Conservation (phyloP, 2,888 invertebrate genomes). For the Perizoma affinitatum region DNA sequence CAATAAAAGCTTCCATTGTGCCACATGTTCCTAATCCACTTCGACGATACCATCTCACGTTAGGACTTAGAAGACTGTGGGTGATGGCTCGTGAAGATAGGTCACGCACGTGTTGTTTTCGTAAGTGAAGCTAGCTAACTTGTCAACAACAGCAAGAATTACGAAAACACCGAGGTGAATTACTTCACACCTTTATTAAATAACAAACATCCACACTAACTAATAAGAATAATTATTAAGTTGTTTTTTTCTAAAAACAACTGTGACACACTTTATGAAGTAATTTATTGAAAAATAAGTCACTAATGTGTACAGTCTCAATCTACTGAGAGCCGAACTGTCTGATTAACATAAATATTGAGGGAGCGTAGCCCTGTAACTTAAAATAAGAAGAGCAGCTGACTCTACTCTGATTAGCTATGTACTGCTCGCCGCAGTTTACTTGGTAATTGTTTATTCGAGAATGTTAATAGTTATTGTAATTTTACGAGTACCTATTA, state of each 20-base stretch:
- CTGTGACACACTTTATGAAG: too few relatives aligned
- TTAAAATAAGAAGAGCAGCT: slow-evolving; percentile 50
- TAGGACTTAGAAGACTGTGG: slow-evolving; percentile 19
- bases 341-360: slow-evolving; percentile 50
- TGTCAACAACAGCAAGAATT: too few relatives aligned
- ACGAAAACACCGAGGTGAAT: too few relatives aligned
- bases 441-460: slow-evolving; percentile 18
- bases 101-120: too few relatives aligned
- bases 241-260: background rate
- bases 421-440: slow-evolving; percentile 15
- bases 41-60: slow-evolving; percentile 34
- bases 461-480: background rate
- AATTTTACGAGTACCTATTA: background rate
- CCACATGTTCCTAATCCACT: slow-evolving; percentile 38
- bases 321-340: slow-evolving; percentile 42
- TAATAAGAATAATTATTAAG: background rate
- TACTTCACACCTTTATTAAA: too few relatives aligned
- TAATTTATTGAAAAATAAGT: background rate
- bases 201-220: background rate
- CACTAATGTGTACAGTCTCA: slow-evolving; percentile 15
- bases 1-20: slow-evolving; percentile 47
- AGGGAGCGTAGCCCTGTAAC: slow-evolving; percentile 45
- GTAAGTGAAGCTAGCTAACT: too few relatives aligned
- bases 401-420: slow-evolving; percentile 28
- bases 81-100: slow-evolving; percentile 23